Evolutionary conservation across 2,797 vertebrate genomes (phyloP).

Genomic region (Liparis tanakae): DNA sequence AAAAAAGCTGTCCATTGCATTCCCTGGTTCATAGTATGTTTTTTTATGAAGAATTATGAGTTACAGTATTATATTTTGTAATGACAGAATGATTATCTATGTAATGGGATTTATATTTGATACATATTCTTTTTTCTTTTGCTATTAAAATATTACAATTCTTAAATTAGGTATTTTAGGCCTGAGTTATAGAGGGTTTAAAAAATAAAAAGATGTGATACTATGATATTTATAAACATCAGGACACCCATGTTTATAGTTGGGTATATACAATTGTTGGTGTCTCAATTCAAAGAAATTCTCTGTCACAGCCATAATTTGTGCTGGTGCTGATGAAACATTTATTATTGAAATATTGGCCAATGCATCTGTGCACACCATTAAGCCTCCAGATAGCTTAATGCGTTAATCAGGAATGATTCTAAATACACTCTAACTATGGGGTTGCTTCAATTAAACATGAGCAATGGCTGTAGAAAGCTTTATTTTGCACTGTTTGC

Average conservation of each 20-base stretch:
- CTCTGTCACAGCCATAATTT: constrained; percentile 22
- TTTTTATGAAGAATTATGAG: neutral
- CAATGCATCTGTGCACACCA: constrained; percentile 8
- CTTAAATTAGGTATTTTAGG: neutral
- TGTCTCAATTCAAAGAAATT: neutral
- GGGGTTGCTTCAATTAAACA: constrained; percentile 6
- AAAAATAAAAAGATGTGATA: neutral
- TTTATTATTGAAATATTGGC: constrained; percentile 31
- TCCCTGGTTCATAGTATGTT: neutral
- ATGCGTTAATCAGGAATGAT: constrained; percentile 32
- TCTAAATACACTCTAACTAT: constrained; percentile 6
- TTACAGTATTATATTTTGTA: neutral
- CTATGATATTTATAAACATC: constrained; percentile 3
- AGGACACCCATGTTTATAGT: neutral
- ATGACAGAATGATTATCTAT: neutral
- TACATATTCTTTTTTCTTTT: neutral
- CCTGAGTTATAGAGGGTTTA: too few relatives aligned
- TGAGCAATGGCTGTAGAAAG: neutral
- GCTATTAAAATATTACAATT: neutral
- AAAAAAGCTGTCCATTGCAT: neutral
- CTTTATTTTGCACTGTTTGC: constrained; percentile 20
- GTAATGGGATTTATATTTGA: neutral
- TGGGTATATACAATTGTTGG: neutral
- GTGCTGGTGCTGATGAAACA: constrained; percentile 22
- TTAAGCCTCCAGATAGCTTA: constrained; percentile 30